A percentile compares a stretch with the other conserved stretches of the same genome.
Evolutionary conservation across 2,797 vertebrate genomes (phyloP).

Genomic region (Florisuga fusca): DNA sequence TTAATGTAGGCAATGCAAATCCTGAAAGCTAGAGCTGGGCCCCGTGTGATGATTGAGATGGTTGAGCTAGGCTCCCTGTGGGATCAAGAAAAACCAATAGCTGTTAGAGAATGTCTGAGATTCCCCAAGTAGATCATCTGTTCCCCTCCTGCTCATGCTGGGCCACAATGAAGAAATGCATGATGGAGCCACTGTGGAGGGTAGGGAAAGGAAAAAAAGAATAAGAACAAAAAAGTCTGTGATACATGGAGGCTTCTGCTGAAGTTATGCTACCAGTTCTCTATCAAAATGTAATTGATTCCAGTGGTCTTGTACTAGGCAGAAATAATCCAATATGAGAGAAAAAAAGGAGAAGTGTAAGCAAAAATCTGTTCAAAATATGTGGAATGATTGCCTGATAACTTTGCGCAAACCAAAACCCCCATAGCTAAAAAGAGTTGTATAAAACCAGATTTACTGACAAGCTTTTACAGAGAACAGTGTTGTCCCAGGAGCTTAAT

Average conservation of each 20-base stretch:
- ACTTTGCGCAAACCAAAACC: neutral
- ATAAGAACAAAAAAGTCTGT: neutral
- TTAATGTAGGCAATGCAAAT: neutral
- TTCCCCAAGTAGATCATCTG: neutral
- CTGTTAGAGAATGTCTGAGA: neutral
- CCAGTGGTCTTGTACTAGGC: neutral
- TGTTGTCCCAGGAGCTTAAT: neutral
- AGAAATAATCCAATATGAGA: neutral
- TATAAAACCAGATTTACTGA: conserved; percentile 14
- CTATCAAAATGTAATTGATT: conserved; percentile 1
- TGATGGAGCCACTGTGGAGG: neutral
- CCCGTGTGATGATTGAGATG: neutral
- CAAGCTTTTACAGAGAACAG: conserved; percentile 1
- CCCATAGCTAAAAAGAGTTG: neutral
- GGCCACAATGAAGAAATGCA: neutral
- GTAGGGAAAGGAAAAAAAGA: neutral
- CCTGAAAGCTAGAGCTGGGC: neutral
- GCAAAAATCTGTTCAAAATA: neutral
- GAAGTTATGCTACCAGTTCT: neutral
- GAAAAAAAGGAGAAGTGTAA: neutral
- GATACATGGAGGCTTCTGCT: neutral
- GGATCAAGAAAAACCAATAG: neutral
- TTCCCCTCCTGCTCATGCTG: neutral
- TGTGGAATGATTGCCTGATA: neutral
- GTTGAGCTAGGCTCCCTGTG: neutral